phyloP scores from a whole-genome alignment of 2,888 invertebrate genomes.

The Eristalinus sepulchralis region DNA sequence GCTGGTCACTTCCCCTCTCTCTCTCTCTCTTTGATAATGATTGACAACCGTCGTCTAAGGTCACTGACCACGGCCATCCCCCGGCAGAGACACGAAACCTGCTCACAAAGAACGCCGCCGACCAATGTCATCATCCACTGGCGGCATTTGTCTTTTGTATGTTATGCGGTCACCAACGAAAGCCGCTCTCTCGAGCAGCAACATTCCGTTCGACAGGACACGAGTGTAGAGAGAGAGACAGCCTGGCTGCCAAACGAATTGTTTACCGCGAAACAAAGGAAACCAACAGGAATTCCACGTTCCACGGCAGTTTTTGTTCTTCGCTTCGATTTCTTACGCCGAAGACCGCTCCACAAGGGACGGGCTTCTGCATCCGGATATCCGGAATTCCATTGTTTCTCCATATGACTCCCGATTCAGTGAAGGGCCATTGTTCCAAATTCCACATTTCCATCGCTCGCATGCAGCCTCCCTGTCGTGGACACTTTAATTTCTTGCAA shows the following conservation, averaged over 20 bases:
- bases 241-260: constrained; percentile 5
- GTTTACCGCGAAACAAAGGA: constrained; percentile 12
- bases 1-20: no score
- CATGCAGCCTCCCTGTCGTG: constrained; percentile 4
- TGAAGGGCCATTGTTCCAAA: constrained; percentile 52
- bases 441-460: constrained; percentile 3
- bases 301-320: not conserved
- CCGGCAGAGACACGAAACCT: not conserved
- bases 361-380: constrained; percentile 61
- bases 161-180: constrained; percentile 23
- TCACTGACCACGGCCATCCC: not conserved
- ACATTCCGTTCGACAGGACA: not conserved
- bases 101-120: constrained; percentile 4
- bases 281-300: constrained; percentile 5
- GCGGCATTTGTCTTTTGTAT: constrained; percentile 4
- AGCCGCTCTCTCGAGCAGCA: not conserved
- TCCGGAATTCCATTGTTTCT: constrained; percentile 66
- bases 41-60: not conserved
- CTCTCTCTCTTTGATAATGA: not conserved
- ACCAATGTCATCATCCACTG: not conserved
- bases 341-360: constrained; percentile 33
- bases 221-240: not conserved
- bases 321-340: not conserved
- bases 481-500: constrained; percentile 61
- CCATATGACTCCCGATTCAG: constrained; percentile 49